These are phyloP conservation scores for Drosophila ironensis DNA, from an alignment of 1,140 invertebrate genomes.

Conservation along the genomic window DNA sequence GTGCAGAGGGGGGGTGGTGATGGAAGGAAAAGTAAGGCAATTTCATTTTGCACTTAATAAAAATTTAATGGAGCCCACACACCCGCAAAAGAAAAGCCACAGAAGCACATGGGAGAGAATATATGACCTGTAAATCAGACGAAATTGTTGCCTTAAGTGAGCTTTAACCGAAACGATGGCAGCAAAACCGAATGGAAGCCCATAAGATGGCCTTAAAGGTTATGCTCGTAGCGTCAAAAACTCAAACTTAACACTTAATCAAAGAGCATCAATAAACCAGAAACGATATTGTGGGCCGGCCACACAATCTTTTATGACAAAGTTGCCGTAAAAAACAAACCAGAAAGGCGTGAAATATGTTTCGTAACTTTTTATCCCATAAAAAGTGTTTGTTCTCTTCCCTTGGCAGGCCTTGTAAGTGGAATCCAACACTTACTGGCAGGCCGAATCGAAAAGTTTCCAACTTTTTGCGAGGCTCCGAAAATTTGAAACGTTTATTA, in stretches of 20 bases:
- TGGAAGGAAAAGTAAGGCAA: constrained; percentile 51
- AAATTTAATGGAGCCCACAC: constrained; percentile 58
- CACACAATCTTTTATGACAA: neutral
- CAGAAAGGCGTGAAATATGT: neutral
- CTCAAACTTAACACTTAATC: constrained; percentile 39
- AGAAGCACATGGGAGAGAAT: constrained; percentile 26
- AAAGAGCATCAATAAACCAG: constrained; percentile 9
- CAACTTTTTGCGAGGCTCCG: neutral
- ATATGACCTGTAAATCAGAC: constrained; percentile 43
- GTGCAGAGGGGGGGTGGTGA: neutral
- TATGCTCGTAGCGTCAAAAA: constrained; percentile 8
- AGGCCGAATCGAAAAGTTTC: constrained; percentile 37
- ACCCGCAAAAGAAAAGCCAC: constrained; percentile 2
- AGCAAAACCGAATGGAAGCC: constrained; percentile 4
- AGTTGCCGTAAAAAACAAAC: neutral
- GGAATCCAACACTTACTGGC: constrained; percentile 8
- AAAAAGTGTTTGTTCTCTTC: too few relatives aligned
- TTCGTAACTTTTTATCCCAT: neutral
- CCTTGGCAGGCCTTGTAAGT: too few relatives aligned
- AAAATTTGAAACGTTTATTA: constrained; percentile 62
- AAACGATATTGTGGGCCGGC: neutral
- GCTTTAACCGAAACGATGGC: constrained; percentile 41
- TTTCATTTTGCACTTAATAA: constrained; percentile 76
- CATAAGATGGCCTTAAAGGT: constrained; percentile 11
- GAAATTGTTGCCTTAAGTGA: constrained; percentile 48